These are phyloP conservation scores for Monochamus saltuarius DNA, from an alignment of 1,140 invertebrate genomes.

Conservation along the genomic window DNA sequence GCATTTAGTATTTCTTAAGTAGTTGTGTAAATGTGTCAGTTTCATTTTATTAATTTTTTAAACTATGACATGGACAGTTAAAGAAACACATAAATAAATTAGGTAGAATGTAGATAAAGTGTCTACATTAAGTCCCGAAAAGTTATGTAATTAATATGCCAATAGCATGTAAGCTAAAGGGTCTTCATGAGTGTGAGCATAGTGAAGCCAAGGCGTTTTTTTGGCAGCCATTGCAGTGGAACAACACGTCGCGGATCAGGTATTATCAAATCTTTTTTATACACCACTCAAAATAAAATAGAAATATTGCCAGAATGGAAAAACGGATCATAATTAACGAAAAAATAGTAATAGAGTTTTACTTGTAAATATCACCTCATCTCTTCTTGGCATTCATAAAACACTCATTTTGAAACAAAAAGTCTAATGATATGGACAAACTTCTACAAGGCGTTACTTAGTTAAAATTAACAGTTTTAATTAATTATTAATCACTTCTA, in stretches of 20 bases:
- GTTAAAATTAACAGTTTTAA: no score
- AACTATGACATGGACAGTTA: no score
- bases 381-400: no score
- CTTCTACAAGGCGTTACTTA: no score
- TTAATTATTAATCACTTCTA: no score
- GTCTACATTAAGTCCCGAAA: slow-evolving; percentile 35
- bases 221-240: slow-evolving; percentile 29
- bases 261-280: slow-evolving; percentile 53
- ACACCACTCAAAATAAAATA: slow-evolving; percentile 15
- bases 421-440: no score
- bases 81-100: neutral
- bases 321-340: neutral
- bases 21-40: no score
- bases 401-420: no score
- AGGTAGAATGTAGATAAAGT: slow-evolving; percentile 41
- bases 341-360: neutral
- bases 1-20: no score
- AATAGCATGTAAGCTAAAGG: slow-evolving; percentile 49
- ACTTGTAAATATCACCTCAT: no score
- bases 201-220: slow-evolving; percentile 26
- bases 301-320: slow-evolving; percentile 18
- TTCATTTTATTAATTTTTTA: no score
- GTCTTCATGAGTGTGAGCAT: slow-evolving; percentile 35
- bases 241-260: slow-evolving; percentile 37
- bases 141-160: slow-evolving; percentile 47